Percentiles rank a stretch among this genome's conserved stretches.
Evolutionary conservation across 2,888 invertebrate genomes (phyloP).

Genomic region (Parnassius smintheus): DNA sequence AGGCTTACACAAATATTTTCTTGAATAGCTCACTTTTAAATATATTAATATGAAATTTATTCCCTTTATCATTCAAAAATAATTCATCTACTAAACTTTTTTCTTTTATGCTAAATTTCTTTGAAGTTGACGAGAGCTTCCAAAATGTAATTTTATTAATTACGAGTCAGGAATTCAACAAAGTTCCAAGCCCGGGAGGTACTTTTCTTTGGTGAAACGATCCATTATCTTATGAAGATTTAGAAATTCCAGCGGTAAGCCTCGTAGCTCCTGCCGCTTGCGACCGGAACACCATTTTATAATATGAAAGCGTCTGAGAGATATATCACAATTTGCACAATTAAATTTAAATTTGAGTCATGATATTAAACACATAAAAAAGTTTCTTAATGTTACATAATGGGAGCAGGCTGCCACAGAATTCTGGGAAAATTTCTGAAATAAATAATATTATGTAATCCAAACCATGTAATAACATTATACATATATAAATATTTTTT

Average conservation of each 20-base stretch:
- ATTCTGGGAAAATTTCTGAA: no score
- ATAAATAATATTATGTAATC: no score
- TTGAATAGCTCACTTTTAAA: conserved; percentile 53
- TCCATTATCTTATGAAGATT: conserved; percentile 81
- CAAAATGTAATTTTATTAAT: conserved; percentile 82
- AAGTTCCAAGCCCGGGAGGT: conserved; percentile 75
- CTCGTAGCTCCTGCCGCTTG: conserved; percentile 30
- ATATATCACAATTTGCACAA: not conserved
- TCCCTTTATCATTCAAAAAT: conserved; percentile 78
- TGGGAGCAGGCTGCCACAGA: no score
- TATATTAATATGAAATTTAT: conserved; percentile 74
- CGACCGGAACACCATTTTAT: conserved; percentile 12
- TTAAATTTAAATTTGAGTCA: not conserved
- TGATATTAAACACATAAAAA: conserved; percentile 1
- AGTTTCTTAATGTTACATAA: no score
- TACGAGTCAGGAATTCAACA: conserved; percentile 80
- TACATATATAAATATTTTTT: no score
- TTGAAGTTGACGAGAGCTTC: conserved; percentile 79
- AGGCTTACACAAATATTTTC: conserved; percentile 37
- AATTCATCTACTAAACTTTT: conserved; percentile 80
- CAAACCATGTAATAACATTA: no score
- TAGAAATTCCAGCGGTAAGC: conserved; percentile 76
- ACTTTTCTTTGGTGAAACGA: conserved; percentile 75
- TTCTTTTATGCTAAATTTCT: conserved; percentile 79
- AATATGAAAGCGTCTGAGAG: conserved; percentile 7